Base-by-base conservation (phyloP, 2,113 vertebrate species). In the Lepidiolamprologus cunningtoni region DNA sequence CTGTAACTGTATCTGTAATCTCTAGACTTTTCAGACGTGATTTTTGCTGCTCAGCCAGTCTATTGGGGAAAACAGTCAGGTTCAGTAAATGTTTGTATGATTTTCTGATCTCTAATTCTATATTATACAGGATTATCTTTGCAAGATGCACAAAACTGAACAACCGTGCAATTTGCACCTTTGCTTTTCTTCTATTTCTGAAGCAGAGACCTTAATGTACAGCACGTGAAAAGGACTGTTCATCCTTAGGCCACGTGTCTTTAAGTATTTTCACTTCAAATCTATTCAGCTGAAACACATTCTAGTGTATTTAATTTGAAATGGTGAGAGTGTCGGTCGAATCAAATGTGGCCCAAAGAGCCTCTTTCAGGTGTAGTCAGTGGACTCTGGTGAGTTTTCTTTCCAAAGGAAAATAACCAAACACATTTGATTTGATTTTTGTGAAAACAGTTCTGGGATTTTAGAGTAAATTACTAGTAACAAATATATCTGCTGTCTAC, bases 41-140 rank as follows among this genome's bases (percentile, higher is more conserved):
- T 76, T 11, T 45, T 13, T 83, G 55, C 83, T 81, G 61, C 42
- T 61, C 19, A 12, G 53, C 45, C 58, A 83, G 19, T 28, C 55
- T 52, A 19, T 7, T 26, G 33, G 35, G n/a, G 73, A 81, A 35
- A 89, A 82, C 16, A 31, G 26, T 52, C 45, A n/a, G 73, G 45
- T 78, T 8, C 17, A 52, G 45, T 19, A 78, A 33, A 78, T 78
- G 26, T 50, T 52, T 78, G 26, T 78, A 6, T 17, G 45, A 50
- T 3, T 78, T 19, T 52, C 4, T 12, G 47, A n/a, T 45, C 33
- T 81, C 63, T 23, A 10, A 16, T 40, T 33, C 7, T 35, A 54
- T 42, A 78, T 28, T 40, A 9, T 86, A 33, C 31, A 13, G n/a
- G 4, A 82, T 52, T 4, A 3, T 68, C 21, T 71, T 13, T 68